These are phyloP conservation scores for Climacteris rufus DNA, from an alignment of 2,113 vertebrate species.

Conservation along the genomic window DNA sequence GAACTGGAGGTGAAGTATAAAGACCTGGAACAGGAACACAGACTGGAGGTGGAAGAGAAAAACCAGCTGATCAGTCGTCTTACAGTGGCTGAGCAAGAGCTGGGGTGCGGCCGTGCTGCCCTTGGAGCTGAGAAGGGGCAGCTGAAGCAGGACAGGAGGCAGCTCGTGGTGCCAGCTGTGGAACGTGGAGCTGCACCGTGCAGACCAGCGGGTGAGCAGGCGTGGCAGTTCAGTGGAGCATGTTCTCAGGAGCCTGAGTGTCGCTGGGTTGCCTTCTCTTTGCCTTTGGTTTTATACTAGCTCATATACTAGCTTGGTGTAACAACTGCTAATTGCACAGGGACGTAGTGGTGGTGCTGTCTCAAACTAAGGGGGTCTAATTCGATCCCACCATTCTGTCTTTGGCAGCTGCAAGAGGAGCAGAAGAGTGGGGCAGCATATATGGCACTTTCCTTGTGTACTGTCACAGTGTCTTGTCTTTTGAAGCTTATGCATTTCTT, in stretches of 20 bases:
- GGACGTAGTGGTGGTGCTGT: background rate
- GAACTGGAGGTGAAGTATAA: slow-evolving; percentile 62
- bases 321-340: background rate
- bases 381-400: fast-evolving
- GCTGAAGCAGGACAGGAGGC: background rate
- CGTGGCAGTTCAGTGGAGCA: background rate
- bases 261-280: background rate
- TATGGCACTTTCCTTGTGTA: background rate
- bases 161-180: background rate
- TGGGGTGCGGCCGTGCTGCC: background rate
- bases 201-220: slow-evolving; percentile 75
- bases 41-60: slow-evolving; percentile 59
- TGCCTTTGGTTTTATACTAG: background rate
- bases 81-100: slow-evolving; percentile 28
- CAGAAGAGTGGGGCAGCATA: background rate
- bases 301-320: background rate
- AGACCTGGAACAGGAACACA: slow-evolving; percentile 57
- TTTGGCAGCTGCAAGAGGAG: background rate
- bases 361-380: background rate
- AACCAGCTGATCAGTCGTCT: slow-evolving; percentile 28
- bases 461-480: background rate
- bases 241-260: background rate
- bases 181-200: background rate
- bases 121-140: slow-evolving; percentile 19
- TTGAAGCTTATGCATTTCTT: background rate